phyloP scores from a whole-genome alignment of 2,113 vertebrate species.

The Periophthalmodon schlosseri region DNA sequence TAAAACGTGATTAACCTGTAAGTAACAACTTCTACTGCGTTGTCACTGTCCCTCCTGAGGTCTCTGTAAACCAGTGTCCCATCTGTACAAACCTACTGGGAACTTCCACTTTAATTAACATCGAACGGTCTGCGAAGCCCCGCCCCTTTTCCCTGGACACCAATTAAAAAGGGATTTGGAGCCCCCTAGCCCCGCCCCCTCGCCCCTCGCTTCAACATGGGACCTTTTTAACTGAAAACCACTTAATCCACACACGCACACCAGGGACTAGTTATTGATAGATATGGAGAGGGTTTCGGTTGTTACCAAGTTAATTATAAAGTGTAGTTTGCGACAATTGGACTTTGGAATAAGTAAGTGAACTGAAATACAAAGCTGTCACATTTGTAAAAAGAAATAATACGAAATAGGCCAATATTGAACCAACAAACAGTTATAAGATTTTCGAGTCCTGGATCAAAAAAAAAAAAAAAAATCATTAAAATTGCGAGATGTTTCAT shows the following conservation, averaged over 20 bases:
- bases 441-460: no score
- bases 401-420: background rate
- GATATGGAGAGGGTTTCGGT: background rate
- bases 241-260: background rate
- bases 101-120: slow-evolving; percentile 3
- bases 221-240: slow-evolving; percentile 6
- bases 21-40: background rate
- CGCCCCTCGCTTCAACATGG: background rate
- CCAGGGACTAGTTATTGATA: slow-evolving; percentile 8
- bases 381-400: background rate
- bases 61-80: background rate
- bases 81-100: background rate
- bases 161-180: slow-evolving; percentile 2
- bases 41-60: background rate
- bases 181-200: background rate
- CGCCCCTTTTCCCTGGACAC: slow-evolving; percentile 3
- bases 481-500: no score
- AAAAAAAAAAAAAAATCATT: no score
- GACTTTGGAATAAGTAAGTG: no score
- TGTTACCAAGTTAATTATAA: background rate
- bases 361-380: no score
- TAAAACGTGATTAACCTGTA: background rate
- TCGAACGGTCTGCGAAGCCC: background rate
- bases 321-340: background rate
- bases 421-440: no score